These are phyloP conservation scores for Agelastica alni DNA, from an alignment of 2,888 invertebrate species.

Conservation along the genomic window DNA sequence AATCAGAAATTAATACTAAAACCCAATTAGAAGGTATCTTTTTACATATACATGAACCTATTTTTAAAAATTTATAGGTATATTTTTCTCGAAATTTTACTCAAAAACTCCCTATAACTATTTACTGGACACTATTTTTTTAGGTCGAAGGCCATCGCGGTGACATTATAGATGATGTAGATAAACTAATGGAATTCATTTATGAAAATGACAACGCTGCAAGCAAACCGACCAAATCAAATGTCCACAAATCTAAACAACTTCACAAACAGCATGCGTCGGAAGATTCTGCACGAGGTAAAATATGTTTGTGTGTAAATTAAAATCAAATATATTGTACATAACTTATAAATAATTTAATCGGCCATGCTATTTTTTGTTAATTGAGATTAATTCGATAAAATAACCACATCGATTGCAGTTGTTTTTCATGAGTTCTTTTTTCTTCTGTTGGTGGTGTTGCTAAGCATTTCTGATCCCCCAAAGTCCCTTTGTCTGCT, in stretches of 20 bases:
- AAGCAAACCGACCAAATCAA: slow-evolving; percentile 43
- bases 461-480: too few species aligned
- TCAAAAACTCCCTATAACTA: neutral
- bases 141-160: slow-evolving; percentile 78
- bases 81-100: too few species aligned
- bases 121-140: slow-evolving; percentile 10
- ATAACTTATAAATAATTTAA: slow-evolving; percentile 25
- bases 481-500: too few species aligned
- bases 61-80: neutral
- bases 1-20: too few species aligned
- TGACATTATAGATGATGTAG: slow-evolving; percentile 69
- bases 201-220: slow-evolving; percentile 62
- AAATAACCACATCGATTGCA: too few species aligned
- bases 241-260: slow-evolving; percentile 46
- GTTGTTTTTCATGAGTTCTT: neutral
- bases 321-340: too few species aligned
- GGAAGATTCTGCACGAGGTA: slow-evolving; percentile 34
- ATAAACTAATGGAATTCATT: slow-evolving; percentile 77
- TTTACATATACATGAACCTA: neutral
- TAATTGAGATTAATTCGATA: too few species aligned
- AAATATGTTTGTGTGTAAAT: too few species aligned
- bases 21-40: too few species aligned
- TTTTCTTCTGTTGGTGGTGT: too few species aligned
- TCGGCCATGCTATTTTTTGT: neutral
- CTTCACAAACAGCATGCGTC: slow-evolving; percentile 45